phyloP scores from a whole-genome alignment of 1,140 invertebrate species.

The Meloidogyne floridensis region DNA sequence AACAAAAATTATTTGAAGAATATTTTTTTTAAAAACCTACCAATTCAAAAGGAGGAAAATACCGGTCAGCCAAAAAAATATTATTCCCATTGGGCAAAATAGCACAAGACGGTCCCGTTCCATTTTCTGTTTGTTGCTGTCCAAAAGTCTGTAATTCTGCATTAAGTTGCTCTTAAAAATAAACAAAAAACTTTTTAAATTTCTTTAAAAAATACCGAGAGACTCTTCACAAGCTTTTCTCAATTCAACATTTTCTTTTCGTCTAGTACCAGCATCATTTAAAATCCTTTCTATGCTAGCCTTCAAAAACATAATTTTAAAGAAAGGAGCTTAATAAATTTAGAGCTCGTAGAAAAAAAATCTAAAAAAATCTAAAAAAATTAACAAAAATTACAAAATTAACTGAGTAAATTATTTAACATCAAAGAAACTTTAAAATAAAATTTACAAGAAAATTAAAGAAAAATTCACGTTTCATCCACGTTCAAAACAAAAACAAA shows the following conservation, averaged over 20 bases:
- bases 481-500: not conserved
- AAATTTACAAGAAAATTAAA: not conserved
- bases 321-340: not conserved
- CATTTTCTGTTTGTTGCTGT: conserved; percentile 6
- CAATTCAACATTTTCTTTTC: conserved; percentile 88
- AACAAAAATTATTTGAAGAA: not conserved
- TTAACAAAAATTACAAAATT: too few species aligned
- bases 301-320: conserved; percentile 90
- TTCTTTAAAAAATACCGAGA: conserved; percentile 73
- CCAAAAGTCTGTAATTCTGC: conserved; percentile 29
- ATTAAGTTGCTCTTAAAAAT: conserved; percentile 69
- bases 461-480: not conserved
- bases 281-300: conserved; percentile 93
- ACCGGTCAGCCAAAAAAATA: conserved; percentile 87
- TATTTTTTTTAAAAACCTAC: conserved; percentile 72
- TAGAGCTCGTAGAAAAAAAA: not conserved
- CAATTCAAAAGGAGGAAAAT: conserved; percentile 95
- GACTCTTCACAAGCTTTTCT: conserved; percentile 93
- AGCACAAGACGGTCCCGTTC: conserved; percentile 74
- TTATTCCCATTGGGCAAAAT: conserved; percentile 81
- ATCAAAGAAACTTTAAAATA: too few species aligned
- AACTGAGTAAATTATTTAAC: too few species aligned
- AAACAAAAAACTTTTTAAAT: not conserved
- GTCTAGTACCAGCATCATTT: conserved; percentile 91
- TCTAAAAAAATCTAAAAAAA: not conserved